Evolutionary conservation across 2,797 vertebrate genomes (phyloP).

Genomic region (Yasuhikotakia modesta): DNA sequence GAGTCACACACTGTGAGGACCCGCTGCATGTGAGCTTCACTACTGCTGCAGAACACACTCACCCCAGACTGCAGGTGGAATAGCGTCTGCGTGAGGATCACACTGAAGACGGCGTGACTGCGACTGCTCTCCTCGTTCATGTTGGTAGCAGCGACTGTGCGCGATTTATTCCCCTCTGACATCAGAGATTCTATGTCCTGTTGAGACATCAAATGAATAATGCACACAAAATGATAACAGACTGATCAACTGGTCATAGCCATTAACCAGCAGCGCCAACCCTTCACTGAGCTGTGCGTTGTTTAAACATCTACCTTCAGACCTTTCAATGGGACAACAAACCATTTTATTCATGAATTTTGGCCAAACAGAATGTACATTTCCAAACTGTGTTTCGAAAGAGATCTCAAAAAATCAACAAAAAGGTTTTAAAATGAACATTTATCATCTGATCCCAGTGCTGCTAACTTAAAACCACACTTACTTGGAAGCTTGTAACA

Average conservation of each 20-base stretch:
- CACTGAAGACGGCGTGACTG: slow-evolving; percentile 95
- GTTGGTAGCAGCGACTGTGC: slow-evolving; percentile 97
- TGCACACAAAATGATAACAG: too few species aligned
- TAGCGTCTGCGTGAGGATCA: slow-evolving; percentile 95
- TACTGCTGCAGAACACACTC: slow-evolving; percentile 57
- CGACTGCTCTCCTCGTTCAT: slow-evolving; percentile 99
- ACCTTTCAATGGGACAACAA: too few species aligned
- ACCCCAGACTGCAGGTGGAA: slow-evolving; percentile 92
- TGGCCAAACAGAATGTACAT: too few species aligned
- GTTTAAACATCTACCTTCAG: too few species aligned
- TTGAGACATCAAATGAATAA: slow-evolving; percentile 48
- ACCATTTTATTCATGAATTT: too few species aligned
- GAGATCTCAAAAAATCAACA: too few species aligned
- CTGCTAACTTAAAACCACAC: not conserved
- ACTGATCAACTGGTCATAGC: too few species aligned
- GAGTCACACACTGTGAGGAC: not conserved
- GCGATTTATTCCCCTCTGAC: slow-evolving; percentile 98
- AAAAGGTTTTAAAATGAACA: too few species aligned
- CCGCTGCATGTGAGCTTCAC: too few species aligned
- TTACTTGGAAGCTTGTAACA: slow-evolving; percentile 93
- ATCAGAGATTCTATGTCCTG: slow-evolving; percentile 98
- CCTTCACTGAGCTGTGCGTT: too few species aligned
- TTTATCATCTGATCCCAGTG: not conserved
- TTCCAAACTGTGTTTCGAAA: too few species aligned
- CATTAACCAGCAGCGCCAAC: too few species aligned